These are phyloP conservation scores for Eupristina koningsbergeri DNA, from an alignment of 1,140 invertebrate species.

Conservation along the genomic window DNA sequence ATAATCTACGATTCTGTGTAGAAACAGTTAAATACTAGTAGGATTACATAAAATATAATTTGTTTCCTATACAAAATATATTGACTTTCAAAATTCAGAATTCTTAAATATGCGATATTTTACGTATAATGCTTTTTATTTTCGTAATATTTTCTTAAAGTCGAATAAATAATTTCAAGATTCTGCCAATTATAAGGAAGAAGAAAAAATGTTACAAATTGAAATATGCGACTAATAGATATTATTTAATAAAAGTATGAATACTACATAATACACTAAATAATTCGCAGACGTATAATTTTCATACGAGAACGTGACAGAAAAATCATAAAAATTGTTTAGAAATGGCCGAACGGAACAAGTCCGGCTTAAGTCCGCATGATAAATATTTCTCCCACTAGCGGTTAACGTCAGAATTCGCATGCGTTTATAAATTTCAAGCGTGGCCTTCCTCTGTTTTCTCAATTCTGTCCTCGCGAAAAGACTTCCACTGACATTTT, in stretches of 20 bases:
- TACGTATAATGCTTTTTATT: too few species aligned
- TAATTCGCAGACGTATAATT: not conserved
- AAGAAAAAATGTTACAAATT: too few species aligned
- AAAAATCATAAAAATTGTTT: not conserved
- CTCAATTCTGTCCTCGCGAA: not conserved
- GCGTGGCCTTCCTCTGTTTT: not conserved
- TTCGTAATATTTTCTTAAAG: not conserved
- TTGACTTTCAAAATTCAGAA: too few species aligned
- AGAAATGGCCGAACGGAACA: not conserved
- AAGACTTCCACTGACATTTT: not conserved
- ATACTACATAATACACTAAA: not conserved
- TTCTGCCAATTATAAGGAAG: too few species aligned
- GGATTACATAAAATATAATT: not conserved
- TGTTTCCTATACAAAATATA: not conserved
- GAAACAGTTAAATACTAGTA: not conserved
- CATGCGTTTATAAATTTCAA: conserved; percentile 14
- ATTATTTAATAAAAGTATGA: too few species aligned
- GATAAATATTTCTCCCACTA: not conserved
- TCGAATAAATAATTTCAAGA: too few species aligned
- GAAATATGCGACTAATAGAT: too few species aligned
- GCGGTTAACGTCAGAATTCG: not conserved
- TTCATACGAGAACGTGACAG: not conserved
- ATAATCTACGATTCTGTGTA: not conserved
- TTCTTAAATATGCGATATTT: too few species aligned
- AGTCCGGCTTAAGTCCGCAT: not conserved